Evolutionary conservation across 2,888 invertebrate genomes (phyloP).

Genomic region (Melipona bicolor): DNA sequence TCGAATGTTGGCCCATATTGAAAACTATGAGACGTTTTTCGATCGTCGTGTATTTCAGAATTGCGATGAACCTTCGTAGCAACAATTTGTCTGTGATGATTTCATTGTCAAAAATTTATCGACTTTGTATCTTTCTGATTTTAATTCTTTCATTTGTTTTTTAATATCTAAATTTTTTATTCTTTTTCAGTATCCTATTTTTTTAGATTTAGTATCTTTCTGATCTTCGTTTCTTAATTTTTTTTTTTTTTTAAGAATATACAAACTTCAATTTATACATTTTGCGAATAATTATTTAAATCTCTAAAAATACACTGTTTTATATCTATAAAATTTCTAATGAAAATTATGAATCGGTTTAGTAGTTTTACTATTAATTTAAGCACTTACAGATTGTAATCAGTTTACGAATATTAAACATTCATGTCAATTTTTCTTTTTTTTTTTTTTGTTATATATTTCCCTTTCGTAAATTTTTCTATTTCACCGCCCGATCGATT

Average conservation of each 20-base stretch:
- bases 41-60: background rate
- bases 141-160: background rate
- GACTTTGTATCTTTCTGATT: background rate
- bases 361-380: background rate
- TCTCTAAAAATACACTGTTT: too few relatives aligned
- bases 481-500: background rate
- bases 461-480: background rate
- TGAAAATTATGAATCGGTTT: too few relatives aligned
- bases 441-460: background rate
- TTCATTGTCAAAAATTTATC: background rate
- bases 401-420: background rate
- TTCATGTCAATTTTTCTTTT: background rate
- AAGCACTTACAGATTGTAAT: background rate
- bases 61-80: background rate
- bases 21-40: constrained; percentile 31
- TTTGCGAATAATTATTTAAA: too few relatives aligned
- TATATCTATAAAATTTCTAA: too few relatives aligned
- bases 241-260: too few relatives aligned
- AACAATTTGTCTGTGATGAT: background rate
- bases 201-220: too few relatives aligned
- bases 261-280: too few relatives aligned
- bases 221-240: too few relatives aligned
- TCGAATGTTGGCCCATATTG: constrained; percentile 36
- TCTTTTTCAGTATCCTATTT: background rate
- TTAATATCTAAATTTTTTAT: background rate